Evolutionary conservation across 2,888 invertebrate genomes (phyloP).

Genomic region (Eilema griseolum): DNA sequence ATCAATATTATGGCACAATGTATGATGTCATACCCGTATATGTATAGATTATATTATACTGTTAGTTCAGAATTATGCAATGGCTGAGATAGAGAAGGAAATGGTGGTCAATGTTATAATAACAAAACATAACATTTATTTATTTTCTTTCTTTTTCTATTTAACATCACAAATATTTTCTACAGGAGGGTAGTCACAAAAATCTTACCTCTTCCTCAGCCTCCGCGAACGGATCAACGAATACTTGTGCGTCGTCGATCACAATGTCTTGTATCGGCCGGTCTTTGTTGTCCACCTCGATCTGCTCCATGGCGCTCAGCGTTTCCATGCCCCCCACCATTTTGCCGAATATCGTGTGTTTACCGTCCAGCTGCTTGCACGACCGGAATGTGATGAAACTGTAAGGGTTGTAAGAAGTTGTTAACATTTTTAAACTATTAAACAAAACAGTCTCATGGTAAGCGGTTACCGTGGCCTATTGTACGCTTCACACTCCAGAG

Average conservation of each 20-base stretch:
- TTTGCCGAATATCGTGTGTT: conserved; percentile 99
- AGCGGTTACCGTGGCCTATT: too few species aligned
- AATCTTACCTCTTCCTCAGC: conserved; percentile 93
- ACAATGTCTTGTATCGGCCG: conserved; percentile 95
- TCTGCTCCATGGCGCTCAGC: conserved; percentile 95
- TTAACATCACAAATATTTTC: not conserved
- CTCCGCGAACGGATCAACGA: conserved; percentile 98
- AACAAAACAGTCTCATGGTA: too few species aligned
- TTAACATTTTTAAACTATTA: too few species aligned
- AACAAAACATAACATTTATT: too few species aligned
- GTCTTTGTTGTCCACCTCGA: conserved; percentile 98
- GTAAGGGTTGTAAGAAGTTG: conserved; percentile 57
- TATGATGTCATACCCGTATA: too few species aligned
- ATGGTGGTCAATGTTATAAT: too few species aligned
- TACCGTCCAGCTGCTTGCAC: conserved; percentile 97
- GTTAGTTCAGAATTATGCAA: too few species aligned
- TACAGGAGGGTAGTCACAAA: not conserved
- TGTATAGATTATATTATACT: too few species aligned
- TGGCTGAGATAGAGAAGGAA: too few species aligned
- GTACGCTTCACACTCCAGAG: too few species aligned
- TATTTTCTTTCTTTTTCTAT: too few species aligned
- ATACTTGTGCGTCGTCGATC: conserved; percentile 94
- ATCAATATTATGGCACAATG: too few species aligned
- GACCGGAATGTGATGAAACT: conserved; percentile 99
- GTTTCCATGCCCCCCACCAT: conserved; percentile 98